Base-by-base conservation (phyloP, 2,888 invertebrate species). In the Cryptus armator region DNA sequence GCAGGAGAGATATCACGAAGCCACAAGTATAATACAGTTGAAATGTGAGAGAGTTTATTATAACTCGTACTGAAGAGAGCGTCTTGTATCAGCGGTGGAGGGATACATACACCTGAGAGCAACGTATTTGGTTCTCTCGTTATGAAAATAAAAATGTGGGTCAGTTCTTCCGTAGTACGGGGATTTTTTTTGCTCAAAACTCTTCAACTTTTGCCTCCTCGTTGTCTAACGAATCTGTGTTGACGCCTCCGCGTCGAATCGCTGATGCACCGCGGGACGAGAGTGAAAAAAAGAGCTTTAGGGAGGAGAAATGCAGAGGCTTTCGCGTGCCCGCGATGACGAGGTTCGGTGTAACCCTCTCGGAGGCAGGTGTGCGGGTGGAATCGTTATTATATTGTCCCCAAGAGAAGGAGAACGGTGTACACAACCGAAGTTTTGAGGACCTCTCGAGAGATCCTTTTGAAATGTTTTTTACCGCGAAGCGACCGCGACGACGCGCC, bases 361-460 rank as follows among this genome's bases (percentile, higher is more conserved):
- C 46, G 43, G 62, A 24, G 77, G 91, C 91, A 92, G 91, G 91
- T 92, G 91, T 87, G 91, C 90, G 90, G 91, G 90, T 90, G 91
- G 90, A 91, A 90, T 90, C 88, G 90, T 91, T 90, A 91, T 91
- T 90, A 89, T 91, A 89, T 56, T 56, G 87, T 87, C 82, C 85
- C n/a, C 43, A 67, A 62, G 75, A 85, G 87, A 87, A 88, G 84
- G 86, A 87, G 71, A 86, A 86, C 82, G 84, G 71, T 82, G 84
- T 77, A 77, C 86, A 85, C 59, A 78, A 78, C 83, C 72, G 77
- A 82, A 89, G 88, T 59, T 59, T 88, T 87, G 87, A 89, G 90
- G 88, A 88, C 89, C 90, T 88, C 88, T 91, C 86, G 87, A 90
- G 89, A 87, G 90, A 88, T 83, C 86, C 84, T 87, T 91, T 91